These are phyloP conservation scores for Neopelma chrysocephalum DNA, from an alignment of 2,797 vertebrate genomes.

Conservation along the genomic window DNA sequence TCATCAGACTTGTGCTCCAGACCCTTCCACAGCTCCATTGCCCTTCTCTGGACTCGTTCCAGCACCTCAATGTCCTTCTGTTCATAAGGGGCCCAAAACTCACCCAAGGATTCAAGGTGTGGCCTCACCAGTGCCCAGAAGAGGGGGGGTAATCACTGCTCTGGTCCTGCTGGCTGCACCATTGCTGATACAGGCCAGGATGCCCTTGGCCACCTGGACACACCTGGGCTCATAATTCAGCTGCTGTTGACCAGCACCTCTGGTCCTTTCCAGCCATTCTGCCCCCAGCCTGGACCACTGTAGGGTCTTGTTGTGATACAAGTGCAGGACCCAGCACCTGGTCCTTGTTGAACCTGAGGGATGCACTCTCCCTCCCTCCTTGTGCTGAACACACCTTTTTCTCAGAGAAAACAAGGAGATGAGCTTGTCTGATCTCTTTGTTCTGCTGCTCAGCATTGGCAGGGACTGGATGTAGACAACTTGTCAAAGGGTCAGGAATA, in stretches of 20 bases:
- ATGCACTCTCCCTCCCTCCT: neutral
- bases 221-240: neutral
- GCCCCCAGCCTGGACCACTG: neutral
- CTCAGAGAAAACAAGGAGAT: neutral
- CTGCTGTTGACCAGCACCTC: neutral
- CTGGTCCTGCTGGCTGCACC: neutral
- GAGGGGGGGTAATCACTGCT: neutral
- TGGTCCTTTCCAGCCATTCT: neutral
- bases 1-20: neutral
- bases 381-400: accelerated
- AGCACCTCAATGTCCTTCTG: neutral
- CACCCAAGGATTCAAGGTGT: neutral
- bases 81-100: neutral
- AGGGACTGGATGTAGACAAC: neutral
- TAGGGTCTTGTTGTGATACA: neutral
- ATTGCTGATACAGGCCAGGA: neutral
- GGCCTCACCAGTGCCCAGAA: neutral
- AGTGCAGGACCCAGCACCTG: neutral
- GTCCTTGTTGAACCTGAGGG: neutral
- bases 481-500: neutral
- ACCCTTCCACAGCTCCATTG: neutral
- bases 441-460: neutral
- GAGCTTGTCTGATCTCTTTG: neutral
- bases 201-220: neutral
- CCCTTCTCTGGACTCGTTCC: neutral